phyloP scores from a whole-genome alignment of 2,888 invertebrate genomes.

The Zaprionus lineosus region DNA sequence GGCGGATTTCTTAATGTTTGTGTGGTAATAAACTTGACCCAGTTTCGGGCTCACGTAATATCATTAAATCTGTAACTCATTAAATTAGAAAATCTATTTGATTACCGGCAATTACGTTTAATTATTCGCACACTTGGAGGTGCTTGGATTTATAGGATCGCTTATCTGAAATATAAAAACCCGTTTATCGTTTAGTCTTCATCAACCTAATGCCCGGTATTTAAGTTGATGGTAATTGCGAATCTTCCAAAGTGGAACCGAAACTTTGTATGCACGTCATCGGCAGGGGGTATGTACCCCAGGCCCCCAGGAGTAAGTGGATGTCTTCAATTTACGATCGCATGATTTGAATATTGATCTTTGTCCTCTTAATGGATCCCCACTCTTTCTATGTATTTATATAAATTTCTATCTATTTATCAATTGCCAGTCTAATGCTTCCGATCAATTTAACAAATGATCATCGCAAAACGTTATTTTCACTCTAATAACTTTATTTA shows the following conservation, averaged over 20 bases:
- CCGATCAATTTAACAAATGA: conserved; percentile 26
- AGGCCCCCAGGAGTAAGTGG: not conserved
- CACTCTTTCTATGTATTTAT: conserved; percentile 8
- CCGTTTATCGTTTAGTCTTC: conserved; percentile 46
- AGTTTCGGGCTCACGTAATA: too few relatives aligned
- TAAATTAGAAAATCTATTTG: conserved; percentile 17
- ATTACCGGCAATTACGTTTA: conserved; percentile 35
- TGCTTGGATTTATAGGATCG: conserved; percentile 5
- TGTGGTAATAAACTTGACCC: conserved; percentile 25
- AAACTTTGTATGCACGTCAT: conserved; percentile 38
- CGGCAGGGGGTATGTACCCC: too few relatives aligned
- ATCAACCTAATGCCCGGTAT: conserved; percentile 31
- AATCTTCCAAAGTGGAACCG: conserved; percentile 36
- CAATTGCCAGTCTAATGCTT: conserved; percentile 36
- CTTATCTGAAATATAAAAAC: conserved; percentile 28
- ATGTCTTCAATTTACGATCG: conserved; percentile 28
- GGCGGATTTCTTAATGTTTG: too few relatives aligned
- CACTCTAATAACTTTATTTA: conserved; percentile 70
- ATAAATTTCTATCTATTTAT: conserved; percentile 31
- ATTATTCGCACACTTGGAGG: conserved; percentile 36
- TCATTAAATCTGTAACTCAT: too few relatives aligned
- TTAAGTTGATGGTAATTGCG: conserved; percentile 54
- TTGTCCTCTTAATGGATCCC: too few relatives aligned
- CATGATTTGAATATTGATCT: conserved; percentile 32
- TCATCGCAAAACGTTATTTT: conserved; percentile 46